Conservation (phyloP, 1,140 invertebrate genomes). For the Psilanteris sp. region DNA sequence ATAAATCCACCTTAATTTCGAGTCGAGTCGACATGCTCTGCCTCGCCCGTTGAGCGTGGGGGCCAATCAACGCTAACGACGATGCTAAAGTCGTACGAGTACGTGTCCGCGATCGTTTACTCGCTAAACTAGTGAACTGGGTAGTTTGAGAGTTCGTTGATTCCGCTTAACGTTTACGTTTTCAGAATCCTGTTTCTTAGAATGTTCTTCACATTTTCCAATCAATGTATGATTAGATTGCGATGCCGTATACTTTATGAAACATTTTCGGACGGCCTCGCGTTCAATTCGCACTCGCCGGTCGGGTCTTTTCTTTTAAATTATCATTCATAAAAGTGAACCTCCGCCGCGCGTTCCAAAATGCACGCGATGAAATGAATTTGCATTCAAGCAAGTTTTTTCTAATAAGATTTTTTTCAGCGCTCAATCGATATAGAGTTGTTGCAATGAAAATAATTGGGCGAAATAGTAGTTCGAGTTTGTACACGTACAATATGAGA, state of each 20-base stretch:
- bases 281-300: too few relatives aligned
- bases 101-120: conserved; percentile 64
- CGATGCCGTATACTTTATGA: neutral
- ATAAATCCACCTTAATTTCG: conserved; percentile 68
- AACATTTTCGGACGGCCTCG: too few relatives aligned
- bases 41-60: conserved; percentile 61
- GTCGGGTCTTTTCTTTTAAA: too few relatives aligned
- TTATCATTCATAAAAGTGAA: too few relatives aligned
- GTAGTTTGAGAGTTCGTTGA: conserved; percentile 63
- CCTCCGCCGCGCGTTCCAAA: too few relatives aligned
- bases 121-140: conserved; percentile 64
- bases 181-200: conserved; percentile 45
- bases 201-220: conserved; percentile 46
- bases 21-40: conserved; percentile 58
- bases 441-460: too few relatives aligned
- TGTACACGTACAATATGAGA: too few relatives aligned
- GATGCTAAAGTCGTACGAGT: conserved; percentile 66
- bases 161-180: conserved; percentile 58
- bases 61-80: conserved; percentile 66
- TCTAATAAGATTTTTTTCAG: too few relatives aligned
- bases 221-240: conserved; percentile 47
- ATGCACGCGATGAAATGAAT: too few relatives aligned
- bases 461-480: too few relatives aligned
- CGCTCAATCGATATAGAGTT: too few relatives aligned
- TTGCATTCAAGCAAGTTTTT: too few relatives aligned